Evolutionary conservation across 2,888 invertebrate species (phyloP), one percentile per base, ranked within the genome.

Genomic region (Clitarchus hookeri): DNA sequence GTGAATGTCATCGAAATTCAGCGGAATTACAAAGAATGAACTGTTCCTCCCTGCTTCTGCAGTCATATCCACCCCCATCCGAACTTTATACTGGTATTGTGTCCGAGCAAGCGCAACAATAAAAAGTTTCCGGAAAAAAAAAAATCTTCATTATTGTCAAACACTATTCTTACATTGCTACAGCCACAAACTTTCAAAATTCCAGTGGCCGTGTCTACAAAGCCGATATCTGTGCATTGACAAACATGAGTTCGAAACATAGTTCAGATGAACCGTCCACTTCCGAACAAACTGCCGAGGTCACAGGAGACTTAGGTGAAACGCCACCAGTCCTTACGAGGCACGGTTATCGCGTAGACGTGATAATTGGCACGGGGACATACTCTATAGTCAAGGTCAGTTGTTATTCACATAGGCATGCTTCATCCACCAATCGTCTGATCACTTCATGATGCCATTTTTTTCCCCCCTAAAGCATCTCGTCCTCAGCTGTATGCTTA

Each of bases 281-380:
- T 6, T 16, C 48, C 16, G 6, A 48, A 48, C 48, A 48, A 48
- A 48, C 12, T 8, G 48, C 11, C 6, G 6, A 48, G 48, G 48
- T 11, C n/a, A 23, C 23, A 65, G 65, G n/a, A 65, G 23, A 65
- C 6, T 2, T 11, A 11, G 8, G 48, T 48, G 16, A 1, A 16
- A 1, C 65, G 8, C 16, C 16, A 23, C 95, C 95, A n/a, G 95
- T 96, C 84, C 93, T 97, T 65, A 96, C 96, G 91, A 94, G 94
- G 44, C 96, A 96, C 91, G 96, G 96, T 88, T 96, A 96, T 89
- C 93, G 93, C 85, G 91, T 96, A 86, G 96, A 96, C 26, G 94
- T 95, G 90, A 95, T 95, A 9, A 96, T 97, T 89, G 96, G 96
- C 9, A 94, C 94, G n/a, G 97, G 97, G 27, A 96, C 96, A 78